phyloP scores from a whole-genome alignment of 2,113 vertebrate genomes.

The Prionailurus bengalensis region DNA sequence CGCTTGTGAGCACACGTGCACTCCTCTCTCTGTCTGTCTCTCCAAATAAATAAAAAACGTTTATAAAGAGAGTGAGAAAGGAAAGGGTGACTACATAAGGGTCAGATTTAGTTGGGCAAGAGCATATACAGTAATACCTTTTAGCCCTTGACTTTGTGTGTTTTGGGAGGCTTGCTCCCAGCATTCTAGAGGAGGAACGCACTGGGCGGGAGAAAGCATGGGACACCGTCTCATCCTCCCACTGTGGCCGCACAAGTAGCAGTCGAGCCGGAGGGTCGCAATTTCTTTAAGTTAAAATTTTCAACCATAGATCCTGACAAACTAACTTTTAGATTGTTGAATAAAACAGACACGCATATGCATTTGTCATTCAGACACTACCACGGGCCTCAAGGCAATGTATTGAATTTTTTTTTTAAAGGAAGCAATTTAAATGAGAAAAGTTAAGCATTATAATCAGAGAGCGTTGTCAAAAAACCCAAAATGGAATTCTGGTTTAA shows the following conservation, averaged over 20 bases:
- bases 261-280: no score
- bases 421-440: not conserved
- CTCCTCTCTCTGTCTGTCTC: no score
- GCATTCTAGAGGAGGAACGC: fast-evolving
- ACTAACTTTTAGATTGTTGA: not conserved
- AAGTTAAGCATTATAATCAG: not conserved
- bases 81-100: not conserved
- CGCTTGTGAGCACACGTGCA: no score
- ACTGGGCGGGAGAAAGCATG: not conserved
- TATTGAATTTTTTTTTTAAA: not conserved
- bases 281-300: not conserved
- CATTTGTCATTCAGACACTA: not conserved
- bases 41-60: no score
- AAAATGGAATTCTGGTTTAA: slow-evolving; percentile 40
- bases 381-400: not conserved
- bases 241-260: fast-evolving
- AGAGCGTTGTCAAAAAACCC: not conserved
- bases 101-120: not conserved
- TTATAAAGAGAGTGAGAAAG: not conserved
- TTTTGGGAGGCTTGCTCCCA: not conserved
- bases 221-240: fast-evolving
- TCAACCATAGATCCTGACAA: not conserved
- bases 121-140: not conserved
- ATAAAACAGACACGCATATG: not conserved
- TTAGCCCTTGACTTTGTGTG: fast-evolving